Conservation (phyloP, 2,113 vertebrate genomes). For the Motacilla alba region DNA sequence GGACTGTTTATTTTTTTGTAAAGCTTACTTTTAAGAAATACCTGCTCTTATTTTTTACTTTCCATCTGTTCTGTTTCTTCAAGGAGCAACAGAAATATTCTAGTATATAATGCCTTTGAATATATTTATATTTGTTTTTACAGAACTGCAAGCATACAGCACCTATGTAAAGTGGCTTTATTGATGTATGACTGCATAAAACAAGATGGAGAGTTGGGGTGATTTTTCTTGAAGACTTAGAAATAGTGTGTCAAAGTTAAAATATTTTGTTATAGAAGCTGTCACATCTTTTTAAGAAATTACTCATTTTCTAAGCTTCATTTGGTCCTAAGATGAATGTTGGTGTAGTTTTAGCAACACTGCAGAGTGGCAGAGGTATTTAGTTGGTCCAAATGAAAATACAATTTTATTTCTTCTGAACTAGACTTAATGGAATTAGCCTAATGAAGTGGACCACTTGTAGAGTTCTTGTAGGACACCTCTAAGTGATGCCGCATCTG, state of each 20-base stretch:
- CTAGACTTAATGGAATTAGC: not conserved
- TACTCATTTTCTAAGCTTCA: not conserved
- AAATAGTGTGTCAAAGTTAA: not conserved
- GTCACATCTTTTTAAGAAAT: not conserved
- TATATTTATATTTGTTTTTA: not conserved
- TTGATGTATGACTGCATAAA: not conserved
- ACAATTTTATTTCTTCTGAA: not conserved
- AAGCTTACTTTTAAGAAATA: not conserved
- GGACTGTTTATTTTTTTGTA: not conserved
- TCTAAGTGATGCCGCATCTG: not conserved
- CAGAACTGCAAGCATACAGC: not conserved
- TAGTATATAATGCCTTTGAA: not conserved
- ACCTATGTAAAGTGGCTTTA: not conserved
- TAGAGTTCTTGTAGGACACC: not conserved
- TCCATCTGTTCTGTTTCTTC: not conserved
- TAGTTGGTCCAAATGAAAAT: not conserved
- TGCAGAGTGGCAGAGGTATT: not conserved
- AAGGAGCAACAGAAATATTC: not conserved
- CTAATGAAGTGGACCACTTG: not conserved
- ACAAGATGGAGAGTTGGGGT: not conserved
- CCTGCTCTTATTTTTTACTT: not conserved
- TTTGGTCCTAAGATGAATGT: not conserved
- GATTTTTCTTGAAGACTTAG: not conserved
- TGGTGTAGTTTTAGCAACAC: not conserved
- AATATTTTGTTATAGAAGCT: not conserved